Conservation (phyloP, 2,888 invertebrate genomes). For the Apotomis betuletana region DNA sequence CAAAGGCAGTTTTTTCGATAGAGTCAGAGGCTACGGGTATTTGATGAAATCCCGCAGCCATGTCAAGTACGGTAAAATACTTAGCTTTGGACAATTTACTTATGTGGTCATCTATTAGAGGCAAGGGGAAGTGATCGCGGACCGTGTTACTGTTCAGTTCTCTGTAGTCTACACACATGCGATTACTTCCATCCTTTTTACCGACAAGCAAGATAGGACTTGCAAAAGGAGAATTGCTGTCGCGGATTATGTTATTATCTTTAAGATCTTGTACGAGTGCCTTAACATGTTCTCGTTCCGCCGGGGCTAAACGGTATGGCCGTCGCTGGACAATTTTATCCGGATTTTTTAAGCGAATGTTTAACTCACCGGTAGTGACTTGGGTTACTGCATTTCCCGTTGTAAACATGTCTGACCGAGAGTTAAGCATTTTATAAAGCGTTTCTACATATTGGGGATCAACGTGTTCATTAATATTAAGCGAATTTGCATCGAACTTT, state of each 20-base stretch:
- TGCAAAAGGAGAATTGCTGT: conserved; percentile 41
- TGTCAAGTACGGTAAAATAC: conserved; percentile 33
- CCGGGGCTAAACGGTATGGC: conserved; percentile 37
- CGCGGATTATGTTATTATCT: conserved; percentile 44
- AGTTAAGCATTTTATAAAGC: too few relatives aligned
- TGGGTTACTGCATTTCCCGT: conserved; percentile 21
- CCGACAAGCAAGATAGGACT: conserved; percentile 44
- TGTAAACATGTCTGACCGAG: conserved; percentile 11
- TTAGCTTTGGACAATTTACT: conserved; percentile 13
- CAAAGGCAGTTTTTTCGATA: conserved; percentile 36
- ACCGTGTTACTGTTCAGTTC: conserved; percentile 38
- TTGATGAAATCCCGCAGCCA: conserved; percentile 37
- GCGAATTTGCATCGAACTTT: neutral
- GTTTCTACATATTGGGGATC: too few relatives aligned
- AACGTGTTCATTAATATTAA: too few relatives aligned
- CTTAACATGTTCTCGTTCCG: conserved; percentile 38
- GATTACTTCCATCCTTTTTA: conserved; percentile 45
- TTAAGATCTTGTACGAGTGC: conserved; percentile 34
- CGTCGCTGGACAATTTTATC: conserved; percentile 40
- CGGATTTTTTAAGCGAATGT: conserved; percentile 38
- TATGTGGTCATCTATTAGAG: conserved; percentile 37
- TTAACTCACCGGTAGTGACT: conserved; percentile 37
- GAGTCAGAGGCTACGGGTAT: conserved; percentile 32
- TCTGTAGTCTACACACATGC: conserved; percentile 44
- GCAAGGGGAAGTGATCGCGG: conserved; percentile 36